A percentile compares a stretch with the other conserved stretches of the same genome.
phyloP scores from a whole-genome alignment of 2,888 invertebrate genomes.

The Acleris emargana region DNA sequence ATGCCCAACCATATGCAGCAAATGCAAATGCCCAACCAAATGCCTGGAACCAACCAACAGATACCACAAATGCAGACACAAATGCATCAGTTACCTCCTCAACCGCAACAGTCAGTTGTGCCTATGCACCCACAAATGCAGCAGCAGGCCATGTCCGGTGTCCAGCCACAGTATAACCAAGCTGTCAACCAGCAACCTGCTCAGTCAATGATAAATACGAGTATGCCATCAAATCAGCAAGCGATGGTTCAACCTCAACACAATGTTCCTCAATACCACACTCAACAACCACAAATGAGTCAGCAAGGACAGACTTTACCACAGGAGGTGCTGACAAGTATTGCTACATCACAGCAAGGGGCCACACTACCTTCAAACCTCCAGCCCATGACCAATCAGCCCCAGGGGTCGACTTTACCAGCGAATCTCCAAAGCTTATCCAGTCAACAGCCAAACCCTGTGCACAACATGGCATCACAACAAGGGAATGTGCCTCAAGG shows the following conservation, averaged over 20 bases:
- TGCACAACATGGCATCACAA: constrained; percentile 76
- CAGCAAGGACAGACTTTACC: constrained; percentile 79
- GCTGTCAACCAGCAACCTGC: constrained; percentile 76
- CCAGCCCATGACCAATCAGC: constrained; percentile 74
- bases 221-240: constrained; percentile 75
- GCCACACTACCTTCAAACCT: constrained; percentile 74
- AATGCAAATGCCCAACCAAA: constrained; percentile 77
- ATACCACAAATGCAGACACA: constrained; percentile 81
- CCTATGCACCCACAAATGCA: constrained; percentile 80
- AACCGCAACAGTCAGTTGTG: constrained; percentile 79
- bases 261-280: constrained; percentile 78
- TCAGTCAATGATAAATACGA: constrained; percentile 75
- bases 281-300: constrained; percentile 77
- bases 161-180: constrained; percentile 82
- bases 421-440: constrained; percentile 82
- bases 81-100: constrained; percentile 78
- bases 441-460: constrained; percentile 70
- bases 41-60: constrained; percentile 74
- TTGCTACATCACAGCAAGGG: constrained; percentile 79
- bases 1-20: constrained; percentile 82
- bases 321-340: constrained; percentile 78
- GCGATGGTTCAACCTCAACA: constrained; percentile 80
- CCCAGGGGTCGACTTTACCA: constrained; percentile 85
- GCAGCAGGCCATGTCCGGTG: constrained; percentile 74
- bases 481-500: constrained; percentile 84